These are phyloP conservation scores for Stenodera caucasica DNA, from an alignment of 2,888 invertebrate species.

Conservation along the genomic window DNA sequence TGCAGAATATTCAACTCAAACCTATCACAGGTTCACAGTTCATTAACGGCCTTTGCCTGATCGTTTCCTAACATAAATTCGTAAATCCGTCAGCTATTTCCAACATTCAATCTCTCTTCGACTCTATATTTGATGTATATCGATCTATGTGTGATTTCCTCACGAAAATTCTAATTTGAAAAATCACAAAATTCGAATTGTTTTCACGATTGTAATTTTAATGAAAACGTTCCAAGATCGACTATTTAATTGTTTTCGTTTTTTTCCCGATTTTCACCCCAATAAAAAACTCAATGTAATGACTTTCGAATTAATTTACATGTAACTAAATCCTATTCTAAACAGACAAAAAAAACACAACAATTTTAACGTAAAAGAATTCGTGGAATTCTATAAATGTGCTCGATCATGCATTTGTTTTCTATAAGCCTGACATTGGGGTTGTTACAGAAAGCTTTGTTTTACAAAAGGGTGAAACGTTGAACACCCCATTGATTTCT, in stretches of 20 bases:
- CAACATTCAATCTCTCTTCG: background rate
- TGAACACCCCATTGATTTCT: constrained; percentile 42
- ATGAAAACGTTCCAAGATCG: background rate
- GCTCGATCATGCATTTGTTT: constrained; percentile 45
- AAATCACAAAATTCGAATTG: constrained; percentile 8
- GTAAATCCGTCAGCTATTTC: constrained; percentile 28
- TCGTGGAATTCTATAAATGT: constrained; percentile 46
- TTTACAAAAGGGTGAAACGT: constrained; percentile 32
- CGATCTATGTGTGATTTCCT: no score
- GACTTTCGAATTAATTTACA: constrained; percentile 1
- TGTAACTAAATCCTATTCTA: background rate
- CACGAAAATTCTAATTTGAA: background rate
- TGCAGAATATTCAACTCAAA: constrained; percentile 14
- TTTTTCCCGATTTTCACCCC: no score
- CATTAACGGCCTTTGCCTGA: constrained; percentile 50
- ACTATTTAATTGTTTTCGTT: constrained; percentile 1
- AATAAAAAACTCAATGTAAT: no score
- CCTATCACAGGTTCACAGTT: constrained; percentile 47
- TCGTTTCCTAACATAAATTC: constrained; percentile 43
- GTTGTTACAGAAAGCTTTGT: background rate
- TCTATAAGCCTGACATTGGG: constrained; percentile 16
- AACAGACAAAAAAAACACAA: background rate
- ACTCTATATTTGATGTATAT: no score
- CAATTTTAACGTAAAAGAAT: no score
- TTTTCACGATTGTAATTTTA: constrained; percentile 5